Conservation (phyloP, 2,797 vertebrate genomes). For the Pogonophryne albipinna region DNA sequence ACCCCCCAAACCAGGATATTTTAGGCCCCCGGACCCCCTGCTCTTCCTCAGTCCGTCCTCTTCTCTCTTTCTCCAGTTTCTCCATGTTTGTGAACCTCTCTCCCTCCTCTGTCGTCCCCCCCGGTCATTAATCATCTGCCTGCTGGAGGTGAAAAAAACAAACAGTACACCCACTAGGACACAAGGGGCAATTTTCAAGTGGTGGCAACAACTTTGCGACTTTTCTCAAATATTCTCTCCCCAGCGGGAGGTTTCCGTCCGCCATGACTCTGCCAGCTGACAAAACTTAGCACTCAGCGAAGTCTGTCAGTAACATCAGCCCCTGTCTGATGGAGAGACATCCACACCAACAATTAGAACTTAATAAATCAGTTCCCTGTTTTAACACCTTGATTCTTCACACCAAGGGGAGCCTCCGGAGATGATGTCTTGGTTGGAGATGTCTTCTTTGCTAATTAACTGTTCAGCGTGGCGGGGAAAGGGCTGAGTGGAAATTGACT, state of each 20-base stretch:
- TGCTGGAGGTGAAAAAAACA: slow-evolving; percentile 82
- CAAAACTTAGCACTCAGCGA: slow-evolving; percentile 87
- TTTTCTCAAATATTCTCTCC: slow-evolving; percentile 83
- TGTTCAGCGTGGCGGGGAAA: slow-evolving; percentile 6
- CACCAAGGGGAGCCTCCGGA: slow-evolving; percentile 37
- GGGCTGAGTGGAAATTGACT: neutral
- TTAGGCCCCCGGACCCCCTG: slow-evolving; percentile 68
- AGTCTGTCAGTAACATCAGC: slow-evolving; percentile 85
- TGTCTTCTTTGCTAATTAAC: slow-evolving; percentile 62
- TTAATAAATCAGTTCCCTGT: slow-evolving; percentile 85
- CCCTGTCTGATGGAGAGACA: slow-evolving; percentile 79
- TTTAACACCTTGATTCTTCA: slow-evolving; percentile 80
- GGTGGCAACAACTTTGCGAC: slow-evolving; percentile 86
- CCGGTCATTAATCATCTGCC: slow-evolving; percentile 86
- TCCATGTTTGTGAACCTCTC: slow-evolving; percentile 27
- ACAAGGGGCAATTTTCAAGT: slow-evolving; percentile 81
- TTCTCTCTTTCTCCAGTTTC: slow-evolving; percentile 58
- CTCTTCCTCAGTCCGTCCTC: slow-evolving; percentile 51
- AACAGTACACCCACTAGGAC: slow-evolving; percentile 76
- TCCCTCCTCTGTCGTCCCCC: slow-evolving; percentile 11
- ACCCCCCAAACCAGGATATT: slow-evolving; percentile 83
- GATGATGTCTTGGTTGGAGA: slow-evolving; percentile 60
- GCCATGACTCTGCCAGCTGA: slow-evolving; percentile 81
- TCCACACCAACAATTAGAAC: slow-evolving; percentile 87
- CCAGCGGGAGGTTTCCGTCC: slow-evolving; percentile 65